Evolutionary conservation across 92 coral and sea anemone genomes (phyloP), one percentile per base, ranked within the genome.

Genomic region (Virgularia gustaviana): DNA sequence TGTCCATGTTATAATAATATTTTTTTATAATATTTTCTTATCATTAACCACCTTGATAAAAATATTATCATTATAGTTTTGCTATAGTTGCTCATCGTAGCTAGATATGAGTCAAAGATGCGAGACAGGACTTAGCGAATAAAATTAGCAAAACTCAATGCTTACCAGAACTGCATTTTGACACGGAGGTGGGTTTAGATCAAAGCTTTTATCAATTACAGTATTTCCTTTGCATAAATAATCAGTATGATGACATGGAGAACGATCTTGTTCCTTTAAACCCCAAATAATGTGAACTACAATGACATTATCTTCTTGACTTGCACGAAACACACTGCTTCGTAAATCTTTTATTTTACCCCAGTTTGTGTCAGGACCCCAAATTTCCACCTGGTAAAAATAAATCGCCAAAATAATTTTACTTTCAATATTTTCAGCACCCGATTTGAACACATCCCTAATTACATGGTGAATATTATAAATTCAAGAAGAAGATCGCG

Each of bases 311-410:
- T 92, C 98, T 43, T 92, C 96, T 62, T 89, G 90, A 57, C 98
- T 92, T 49, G 96, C 84, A 36, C 74, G 85, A 55, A 92, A 92
- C 16, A 88, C 96, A 49, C 84, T 80, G 20, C 78, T 58, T 42
- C 91, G 70, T 29, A 92, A 59, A 51, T 83, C 80, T 53, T 80
- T 82, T 41, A 89, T 79, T 23, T 72, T 80, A 74, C 83, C 81
- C 98, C 98, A 92, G 73, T 92, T 92, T 15, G 98, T 86, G 11
- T 90, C 91, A 45, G 86, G 62, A 4, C 90, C 90, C 98, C 98
- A 92, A 19, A 89, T 87, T 31, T 88, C 96, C 63, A 89, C 90
- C 90, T 85, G 57, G 19, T 43, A 54, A 49, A 58, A 30, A 9
- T 28, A 3, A 25, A 34, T 2, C 7, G 36, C 12, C 10, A 28